Evolutionary conservation across 2,888 invertebrate genomes (phyloP), one percentile per base, ranked within the genome.

Genomic region (Aquatica leii): DNA sequence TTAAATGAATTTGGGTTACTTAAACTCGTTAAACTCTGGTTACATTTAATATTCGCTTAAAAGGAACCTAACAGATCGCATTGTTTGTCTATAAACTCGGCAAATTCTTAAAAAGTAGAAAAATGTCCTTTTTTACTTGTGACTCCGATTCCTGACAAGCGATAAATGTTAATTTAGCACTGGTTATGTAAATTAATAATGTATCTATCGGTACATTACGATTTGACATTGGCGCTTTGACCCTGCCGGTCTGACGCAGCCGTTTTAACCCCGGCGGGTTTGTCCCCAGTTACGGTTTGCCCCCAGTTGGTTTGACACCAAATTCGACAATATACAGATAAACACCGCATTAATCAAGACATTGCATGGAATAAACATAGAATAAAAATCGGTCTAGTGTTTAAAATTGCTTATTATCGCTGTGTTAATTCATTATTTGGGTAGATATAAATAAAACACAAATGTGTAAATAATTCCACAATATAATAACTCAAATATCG

Each of bases 141-240:
- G n/a, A n/a, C n/a, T n/a, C n/a, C n/a, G n/a, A n/a, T n/a, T n/a
- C n/a, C n/a, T n/a, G n/a, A n/a, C n/a, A n/a, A n/a, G n/a, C n/a
- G n/a, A n/a, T n/a, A n/a, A n/a, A n/a, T n/a, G n/a, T n/a, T n/a
- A n/a, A n/a, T n/a, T n/a, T n/a, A n/a, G n/a, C n/a, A n/a, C n/a
- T n/a, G n/a, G n/a, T n/a, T n/a, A n/a, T n/a, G n/a, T n/a, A n/a
- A n/a, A n/a, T n/a, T n/a, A n/a, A n/a, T n/a, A n/a, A n/a, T n/a
- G n/a, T n/a, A n/a, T 24, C 6, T 24, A 24, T 24, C 46, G 46
- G 46, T 18, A 46, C 46, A 46, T 46, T 46, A 46, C 46, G 46
- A 17, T 18, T 46, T 46, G 46, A 46, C 18, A 6, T 20, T 20
- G 46, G 2, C 46, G 46, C n/a, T n/a, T 46, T 46, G 46, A 46